Evolutionary conservation across 2,113 vertebrate species (phyloP), one percentile per base, ranked within the genome.

Genomic region (Myotis brandtii): DNA sequence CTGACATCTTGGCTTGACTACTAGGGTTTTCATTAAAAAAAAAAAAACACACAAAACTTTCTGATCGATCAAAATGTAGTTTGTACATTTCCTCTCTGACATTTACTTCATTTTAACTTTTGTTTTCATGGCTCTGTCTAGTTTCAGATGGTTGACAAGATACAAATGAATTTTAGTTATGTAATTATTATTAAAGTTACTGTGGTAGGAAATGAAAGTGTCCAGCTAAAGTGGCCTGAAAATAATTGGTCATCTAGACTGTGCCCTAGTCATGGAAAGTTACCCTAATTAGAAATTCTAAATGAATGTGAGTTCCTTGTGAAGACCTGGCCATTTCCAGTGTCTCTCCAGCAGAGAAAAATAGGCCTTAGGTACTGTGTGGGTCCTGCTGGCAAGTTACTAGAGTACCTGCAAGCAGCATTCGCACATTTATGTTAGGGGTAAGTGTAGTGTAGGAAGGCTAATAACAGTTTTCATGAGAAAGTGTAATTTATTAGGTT

Each of bases 141-240:
- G 52, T 82, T 82, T 95, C 59, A 94, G 87, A 59, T 81, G 64
- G 25, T 40, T 72, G 66, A 89, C 43, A 46, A 69, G 37, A 76
- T 89, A 52, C 27, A 87, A 79, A 81, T 86, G 56, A 92, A 23
- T 89, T 83, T 76, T 85, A 52, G 73, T 54, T 52, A 14, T 4
- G 25, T 79, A 66, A 56, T 90, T 93, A 43, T 30, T 86, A 6
- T 85, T 80, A 67, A 91, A 85, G 52, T 94, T 84, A 50, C 54
- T 56, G 2, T 92, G 67, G 17, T 85, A 40, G 66, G 62, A 95
- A 88, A 73, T 82, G 73, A 90, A 70, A n/a, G 16, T 66, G 18
- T 91, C 50, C 73, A 94, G 30, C 69, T 43, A 12, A 84, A 80
- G 30, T 84, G 52, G 13, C 48, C 70, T 77, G 59, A 21, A 81